A percentile compares a stretch with the other conserved stretches of the same genome.
Conservation (phyloP, 2,888 invertebrate genomes). For the Caenorhabditis becei region DNA sequence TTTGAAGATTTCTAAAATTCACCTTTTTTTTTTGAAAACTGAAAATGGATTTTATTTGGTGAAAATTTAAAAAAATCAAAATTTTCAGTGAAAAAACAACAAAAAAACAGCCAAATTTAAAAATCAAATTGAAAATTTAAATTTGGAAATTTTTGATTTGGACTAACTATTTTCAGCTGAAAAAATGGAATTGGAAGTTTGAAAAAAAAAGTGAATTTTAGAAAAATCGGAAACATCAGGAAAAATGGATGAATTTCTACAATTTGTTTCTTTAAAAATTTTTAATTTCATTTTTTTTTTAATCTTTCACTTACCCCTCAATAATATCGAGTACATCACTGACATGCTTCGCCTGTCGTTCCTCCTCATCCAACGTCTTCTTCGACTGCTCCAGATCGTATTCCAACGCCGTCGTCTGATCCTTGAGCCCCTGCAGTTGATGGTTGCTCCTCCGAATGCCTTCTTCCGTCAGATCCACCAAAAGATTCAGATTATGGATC, state of each 20-base stretch:
- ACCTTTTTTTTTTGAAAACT: no score
- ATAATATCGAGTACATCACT: slow-evolving; percentile 65
- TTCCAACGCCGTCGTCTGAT: slow-evolving; percentile 88
- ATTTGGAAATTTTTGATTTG: no score
- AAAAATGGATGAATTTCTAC: no score
- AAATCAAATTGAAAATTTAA: no score
- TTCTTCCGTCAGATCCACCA: slow-evolving; percentile 95
- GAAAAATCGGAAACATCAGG: no score
- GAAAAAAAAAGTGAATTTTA: no score
- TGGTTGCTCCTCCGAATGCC: slow-evolving; percentile 92
- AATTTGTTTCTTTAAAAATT: no score
- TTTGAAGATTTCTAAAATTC: no score
- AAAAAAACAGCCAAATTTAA: no score
- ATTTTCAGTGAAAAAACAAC: slow-evolving; percentile 27
- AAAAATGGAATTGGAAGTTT: no score
- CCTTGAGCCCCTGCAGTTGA: slow-evolving; percentile 88
- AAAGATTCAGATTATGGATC: slow-evolving; percentile 91
- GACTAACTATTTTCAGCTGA: no score
- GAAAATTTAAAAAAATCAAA: slow-evolving; percentile 35
- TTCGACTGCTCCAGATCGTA: slow-evolving; percentile 88
- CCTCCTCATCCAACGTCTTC: slow-evolving; percentile 87
- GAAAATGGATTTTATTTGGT: background rate
- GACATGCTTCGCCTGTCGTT: slow-evolving; percentile 87
- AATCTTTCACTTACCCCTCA: slow-evolving; percentile 27
- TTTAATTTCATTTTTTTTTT: background rate